Base-by-base conservation (phyloP, 2,888 invertebrate genomes). In the Drosophila fulvimacula region DNA sequence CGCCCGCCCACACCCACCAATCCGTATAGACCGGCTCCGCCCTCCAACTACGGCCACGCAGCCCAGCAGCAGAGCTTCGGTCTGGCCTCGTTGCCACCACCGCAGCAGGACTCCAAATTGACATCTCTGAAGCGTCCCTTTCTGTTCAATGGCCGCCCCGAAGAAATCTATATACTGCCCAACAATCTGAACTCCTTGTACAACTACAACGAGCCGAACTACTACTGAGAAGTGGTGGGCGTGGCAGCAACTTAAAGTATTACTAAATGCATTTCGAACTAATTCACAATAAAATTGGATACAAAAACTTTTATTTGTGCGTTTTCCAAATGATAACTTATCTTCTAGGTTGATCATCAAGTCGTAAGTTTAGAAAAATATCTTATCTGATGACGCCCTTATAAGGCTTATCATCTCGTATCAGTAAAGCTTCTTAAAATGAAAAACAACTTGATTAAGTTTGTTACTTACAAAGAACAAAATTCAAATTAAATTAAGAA, bases 71-170 rank as follows among this genome's bases (percentile, higher is more conserved):
- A 82, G 10, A 55, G 75, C 13, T 91, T 82, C 34, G 89, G 90
- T 0, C 65, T 81, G 15, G 56, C 82, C 5, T 51, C 81, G 0
- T 51, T 86, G 13, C 79, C 88, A 0, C 65, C 85, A 0, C 77
- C 88, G 2, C 87, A 87, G 51, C 82, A 89, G 38, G 95, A 96
- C 85, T 95, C 96, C 0, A 94, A 95, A 72, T 93, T 96, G 21
- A 95, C 96, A 9, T 94, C 95, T 55, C 92, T 97, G 2, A 96
- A 96, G 78, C 96, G 96, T 2, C 96, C 95, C 21, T 97, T 95
- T 90, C 92, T 94, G 1, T 97, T 97, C 90, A 97, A 97, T 88
- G 97, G 97, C 0, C 90, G 92, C 34, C 93, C 93, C 2, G 92
- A 93, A 55, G 92, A 93, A 39, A 92, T 92, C 60, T 92, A 90